Percentiles rank a stretch among this genome's conserved stretches.
Conservation (phyloP, 2,888 invertebrate species). For the Idaea dimidiata region DNA sequence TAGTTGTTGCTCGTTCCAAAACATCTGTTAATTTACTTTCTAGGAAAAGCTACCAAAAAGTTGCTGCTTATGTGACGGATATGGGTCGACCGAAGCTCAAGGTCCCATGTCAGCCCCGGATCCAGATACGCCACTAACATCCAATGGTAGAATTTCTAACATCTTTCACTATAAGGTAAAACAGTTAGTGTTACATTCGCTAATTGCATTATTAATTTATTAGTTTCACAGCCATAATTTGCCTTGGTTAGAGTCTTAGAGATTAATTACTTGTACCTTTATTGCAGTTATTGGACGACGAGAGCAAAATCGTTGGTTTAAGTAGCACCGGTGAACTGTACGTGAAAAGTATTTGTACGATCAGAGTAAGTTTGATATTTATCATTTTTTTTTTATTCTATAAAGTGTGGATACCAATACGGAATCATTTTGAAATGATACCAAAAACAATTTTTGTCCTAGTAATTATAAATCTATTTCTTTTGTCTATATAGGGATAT, state of each 20-base stretch:
- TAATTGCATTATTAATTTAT: too few species aligned
- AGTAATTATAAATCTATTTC: too few species aligned
- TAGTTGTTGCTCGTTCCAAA: neutral
- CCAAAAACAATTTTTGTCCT: too few species aligned
- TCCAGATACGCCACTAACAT: constrained; percentile 26
- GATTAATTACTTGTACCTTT: neutral
- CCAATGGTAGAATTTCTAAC: constrained; percentile 43
- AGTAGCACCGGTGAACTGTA: neutral
- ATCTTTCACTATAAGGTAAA: constrained; percentile 43
- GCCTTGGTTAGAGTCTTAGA: too few species aligned
- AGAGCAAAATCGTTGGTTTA: neutral
- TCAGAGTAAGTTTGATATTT: neutral
- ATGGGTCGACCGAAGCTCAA: constrained; percentile 49
- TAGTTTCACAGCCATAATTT: too few species aligned
- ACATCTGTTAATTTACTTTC: neutral
- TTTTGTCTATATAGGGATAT: constrained; percentile 38
- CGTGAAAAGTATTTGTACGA: neutral
- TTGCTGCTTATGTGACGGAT: constrained; percentile 38
- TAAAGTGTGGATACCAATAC: too few species aligned
- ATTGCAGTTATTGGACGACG: neutral
- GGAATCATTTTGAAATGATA: too few species aligned
- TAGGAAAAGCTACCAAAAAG: constrained; percentile 40
- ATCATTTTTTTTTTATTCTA: too few species aligned
- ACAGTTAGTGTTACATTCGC: neutral
- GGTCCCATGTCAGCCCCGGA: constrained; percentile 39